These are phyloP conservation scores for Elanus axillaris DNA, from an alignment of 2,113 vertebrate species.

Conservation along the genomic window DNA sequence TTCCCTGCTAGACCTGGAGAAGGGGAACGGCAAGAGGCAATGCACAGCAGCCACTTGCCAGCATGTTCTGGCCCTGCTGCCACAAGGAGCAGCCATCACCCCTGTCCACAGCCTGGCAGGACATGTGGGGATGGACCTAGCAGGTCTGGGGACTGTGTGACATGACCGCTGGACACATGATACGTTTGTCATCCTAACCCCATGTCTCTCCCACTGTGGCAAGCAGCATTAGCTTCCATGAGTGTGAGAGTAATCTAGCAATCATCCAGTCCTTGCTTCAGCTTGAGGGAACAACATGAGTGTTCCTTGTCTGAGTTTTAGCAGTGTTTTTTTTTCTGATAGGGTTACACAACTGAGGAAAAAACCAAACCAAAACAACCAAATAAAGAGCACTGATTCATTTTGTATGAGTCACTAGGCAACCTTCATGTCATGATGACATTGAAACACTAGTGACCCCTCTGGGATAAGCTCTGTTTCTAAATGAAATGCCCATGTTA, in stretches of 20 bases:
- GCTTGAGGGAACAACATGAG: not conserved
- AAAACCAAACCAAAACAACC: not conserved
- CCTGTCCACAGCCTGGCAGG: not conserved
- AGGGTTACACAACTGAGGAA: not conserved
- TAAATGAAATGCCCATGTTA: not conserved
- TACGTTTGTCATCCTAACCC: not conserved
- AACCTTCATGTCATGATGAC: not conserved
- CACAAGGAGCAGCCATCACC: not conserved
- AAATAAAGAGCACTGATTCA: not conserved
- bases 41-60: not conserved
- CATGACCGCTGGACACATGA: rapidly evolving
- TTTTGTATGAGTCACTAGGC: not conserved
- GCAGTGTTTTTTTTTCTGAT: no score
- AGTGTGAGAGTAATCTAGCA: not conserved
- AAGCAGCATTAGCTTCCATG: not conserved
- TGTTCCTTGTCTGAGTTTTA: not conserved
- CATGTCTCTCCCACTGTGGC: rapidly evolving
- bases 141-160: not conserved
- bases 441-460: not conserved
- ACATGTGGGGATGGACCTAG: rapidly evolving
- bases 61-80: not conserved
- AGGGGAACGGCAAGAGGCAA: not conserved
- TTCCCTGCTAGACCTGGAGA: not conserved
- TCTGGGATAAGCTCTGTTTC: not conserved
- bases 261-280: not conserved